Conservation (phyloP, 2,888 invertebrate species). For the Elysia crispata region DNA sequence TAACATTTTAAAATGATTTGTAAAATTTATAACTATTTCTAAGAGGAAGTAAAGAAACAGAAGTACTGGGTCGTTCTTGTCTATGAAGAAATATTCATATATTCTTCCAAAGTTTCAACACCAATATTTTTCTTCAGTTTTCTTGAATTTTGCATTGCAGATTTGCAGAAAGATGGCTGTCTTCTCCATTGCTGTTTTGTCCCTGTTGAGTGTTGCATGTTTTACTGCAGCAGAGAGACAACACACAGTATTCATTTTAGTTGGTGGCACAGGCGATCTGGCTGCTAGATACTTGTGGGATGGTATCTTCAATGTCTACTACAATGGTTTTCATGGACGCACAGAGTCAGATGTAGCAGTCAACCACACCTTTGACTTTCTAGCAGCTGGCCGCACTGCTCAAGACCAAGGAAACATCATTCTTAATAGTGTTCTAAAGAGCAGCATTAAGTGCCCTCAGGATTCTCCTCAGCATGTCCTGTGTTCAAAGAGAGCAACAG, state of each 20-base stretch:
- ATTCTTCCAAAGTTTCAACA: no score
- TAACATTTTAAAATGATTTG: no score
- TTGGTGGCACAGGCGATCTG: constrained; percentile 73
- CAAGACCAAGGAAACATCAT: constrained; percentile 35
- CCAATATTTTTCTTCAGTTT: no score
- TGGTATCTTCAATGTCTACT: constrained; percentile 60
- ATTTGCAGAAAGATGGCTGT: no score
- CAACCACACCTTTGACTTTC: constrained; percentile 43
- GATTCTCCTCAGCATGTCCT: background rate
- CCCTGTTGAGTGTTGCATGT: no score
- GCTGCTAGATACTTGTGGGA: constrained; percentile 75
- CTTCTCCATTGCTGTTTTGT: no score
- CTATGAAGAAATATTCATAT: no score
- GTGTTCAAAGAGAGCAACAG: constrained; percentile 62
- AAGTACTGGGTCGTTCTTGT: no score
- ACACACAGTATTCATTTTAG: constrained; percentile 63
- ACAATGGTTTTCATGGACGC: background rate
- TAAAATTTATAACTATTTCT: no score
- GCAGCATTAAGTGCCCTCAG: constrained; percentile 58
- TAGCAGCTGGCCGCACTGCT: constrained; percentile 28
- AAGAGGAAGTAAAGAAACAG: no score
- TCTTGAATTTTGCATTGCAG: no score
- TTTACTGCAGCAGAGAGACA: constrained; percentile 12
- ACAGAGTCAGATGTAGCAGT: background rate
- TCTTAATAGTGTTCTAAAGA: constrained; percentile 60